These are phyloP conservation scores for Metridium senile DNA, from an alignment of 92 coral and sea anemone species.

Conservation along the genomic window DNA sequence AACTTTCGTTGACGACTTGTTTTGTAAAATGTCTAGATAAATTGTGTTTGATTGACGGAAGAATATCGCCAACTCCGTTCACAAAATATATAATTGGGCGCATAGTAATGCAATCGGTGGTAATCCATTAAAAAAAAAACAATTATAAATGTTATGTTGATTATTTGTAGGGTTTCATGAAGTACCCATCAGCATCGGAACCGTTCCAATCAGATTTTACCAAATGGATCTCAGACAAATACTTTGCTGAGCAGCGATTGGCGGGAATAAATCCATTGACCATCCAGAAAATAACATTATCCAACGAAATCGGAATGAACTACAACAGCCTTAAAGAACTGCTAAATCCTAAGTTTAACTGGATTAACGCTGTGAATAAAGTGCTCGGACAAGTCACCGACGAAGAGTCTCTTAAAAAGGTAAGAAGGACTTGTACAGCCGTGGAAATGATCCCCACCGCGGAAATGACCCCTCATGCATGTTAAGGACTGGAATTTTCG, in stretches of 20 bases:
- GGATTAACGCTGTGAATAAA: constrained; percentile 47
- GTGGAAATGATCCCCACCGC: no score
- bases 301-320: constrained; percentile 39
- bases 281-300: constrained; percentile 27
- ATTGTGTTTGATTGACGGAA: no score
- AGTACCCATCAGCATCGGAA: constrained; percentile 29
- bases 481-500: not conserved
- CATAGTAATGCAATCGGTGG: no score
- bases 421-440: not conserved
- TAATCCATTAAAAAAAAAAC: no score
- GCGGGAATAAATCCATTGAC: constrained; percentile 50
- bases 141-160: not conserved
- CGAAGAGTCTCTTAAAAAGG: constrained; percentile 39
- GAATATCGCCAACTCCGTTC: no score
- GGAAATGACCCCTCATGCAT: not conserved
- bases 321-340: constrained; percentile 21
- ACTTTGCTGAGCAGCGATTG: constrained; percentile 51
- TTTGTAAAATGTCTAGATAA: no score
- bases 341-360: constrained; percentile 56
- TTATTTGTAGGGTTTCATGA: constrained; percentile 12
- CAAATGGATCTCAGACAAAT: constrained; percentile 36
- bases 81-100: no score
- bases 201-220: constrained; percentile 19
- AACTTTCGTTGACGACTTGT: no score
- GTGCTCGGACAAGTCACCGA: constrained; percentile 10